These are phyloP conservation scores for Prunella strophiata DNA, from an alignment of 2,797 vertebrate species.

Conservation along the genomic window DNA sequence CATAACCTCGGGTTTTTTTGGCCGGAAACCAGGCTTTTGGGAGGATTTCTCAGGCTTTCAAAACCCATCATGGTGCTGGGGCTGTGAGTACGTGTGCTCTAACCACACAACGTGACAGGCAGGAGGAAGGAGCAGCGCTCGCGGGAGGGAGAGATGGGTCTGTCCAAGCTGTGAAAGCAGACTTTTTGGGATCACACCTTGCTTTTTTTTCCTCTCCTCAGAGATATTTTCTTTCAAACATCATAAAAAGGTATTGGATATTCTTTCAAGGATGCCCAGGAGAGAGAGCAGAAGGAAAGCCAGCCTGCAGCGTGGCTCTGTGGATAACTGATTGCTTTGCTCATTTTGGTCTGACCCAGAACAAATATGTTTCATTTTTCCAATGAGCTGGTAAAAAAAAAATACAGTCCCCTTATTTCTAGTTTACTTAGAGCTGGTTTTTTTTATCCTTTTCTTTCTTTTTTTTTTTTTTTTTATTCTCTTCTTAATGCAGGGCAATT, in stretches of 20 bases:
- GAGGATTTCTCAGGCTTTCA: slow-evolving; percentile 65
- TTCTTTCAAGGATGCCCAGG: slow-evolving; percentile 50
- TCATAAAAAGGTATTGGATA: slow-evolving; percentile 53
- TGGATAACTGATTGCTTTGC: slow-evolving; percentile 64
- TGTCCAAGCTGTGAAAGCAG: neutral
- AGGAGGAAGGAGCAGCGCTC: neutral
- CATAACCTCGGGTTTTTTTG: slow-evolving; percentile 48
- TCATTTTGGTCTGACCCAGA: slow-evolving; percentile 63
- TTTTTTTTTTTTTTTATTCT: neutral
- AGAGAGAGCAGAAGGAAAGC: slow-evolving; percentile 32
- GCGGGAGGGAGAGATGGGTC: neutral
- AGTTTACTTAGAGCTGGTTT: neutral
- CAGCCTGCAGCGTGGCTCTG: slow-evolving; percentile 22
- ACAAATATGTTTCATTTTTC: slow-evolving; percentile 69
- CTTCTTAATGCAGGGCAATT: slow-evolving; percentile 40
- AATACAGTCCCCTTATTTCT: slow-evolving; percentile 51
- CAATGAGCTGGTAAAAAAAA: slow-evolving; percentile 58
- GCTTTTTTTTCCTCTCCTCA: neutral
- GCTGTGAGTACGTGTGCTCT: neutral
- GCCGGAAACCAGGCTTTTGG: slow-evolving; percentile 62
- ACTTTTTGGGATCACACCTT: slow-evolving; percentile 47
- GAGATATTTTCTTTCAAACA: slow-evolving; percentile 47
- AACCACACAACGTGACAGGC: slow-evolving; percentile 11
- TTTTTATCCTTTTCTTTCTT: rapidly evolving
- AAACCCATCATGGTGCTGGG: slow-evolving; percentile 9